Percentiles rank a stretch among this genome's conserved stretches.
Conservation (phyloP, 2,797 vertebrate species). For the Carapus acus region DNA sequence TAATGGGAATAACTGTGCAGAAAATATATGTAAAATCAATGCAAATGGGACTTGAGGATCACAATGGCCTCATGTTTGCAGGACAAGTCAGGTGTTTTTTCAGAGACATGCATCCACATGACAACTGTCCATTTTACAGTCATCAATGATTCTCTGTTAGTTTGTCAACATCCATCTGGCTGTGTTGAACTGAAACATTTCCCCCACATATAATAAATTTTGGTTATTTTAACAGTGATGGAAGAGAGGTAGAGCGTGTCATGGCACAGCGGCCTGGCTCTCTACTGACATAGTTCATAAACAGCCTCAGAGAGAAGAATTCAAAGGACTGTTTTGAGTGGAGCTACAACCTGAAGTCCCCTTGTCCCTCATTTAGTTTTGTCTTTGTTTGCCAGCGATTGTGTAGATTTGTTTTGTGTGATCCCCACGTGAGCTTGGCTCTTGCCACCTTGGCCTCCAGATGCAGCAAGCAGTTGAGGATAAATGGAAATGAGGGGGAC, state of each 20-base stretch:
- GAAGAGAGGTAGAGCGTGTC: not conserved
- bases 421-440: conserved; percentile 48
- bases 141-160: too few relatives aligned
- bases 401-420: conserved; percentile 27
- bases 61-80: too few relatives aligned
- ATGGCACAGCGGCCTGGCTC: not conserved
- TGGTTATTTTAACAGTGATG: not conserved
- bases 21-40: too few relatives aligned
- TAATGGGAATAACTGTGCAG: too few relatives aligned
- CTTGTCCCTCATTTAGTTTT: conserved; percentile 33
- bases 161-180: not conserved
- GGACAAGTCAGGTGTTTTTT: too few relatives aligned
- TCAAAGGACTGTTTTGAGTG: conserved; percentile 11
- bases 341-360: conserved; percentile 7
- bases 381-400: conserved; percentile 46
- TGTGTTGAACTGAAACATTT: not conserved
- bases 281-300: conserved; percentile 13
- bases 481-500: conserved; percentile 51
- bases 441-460: conserved; percentile 54
- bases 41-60: too few relatives aligned
- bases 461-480: conserved; percentile 44
- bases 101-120: too few relatives aligned
- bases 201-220: not conserved
- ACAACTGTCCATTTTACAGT: too few relatives aligned
- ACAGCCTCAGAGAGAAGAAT: conserved; percentile 14